Base-by-base conservation (phyloP, 1,140 invertebrate species). In the Bombus turneri region DNA sequence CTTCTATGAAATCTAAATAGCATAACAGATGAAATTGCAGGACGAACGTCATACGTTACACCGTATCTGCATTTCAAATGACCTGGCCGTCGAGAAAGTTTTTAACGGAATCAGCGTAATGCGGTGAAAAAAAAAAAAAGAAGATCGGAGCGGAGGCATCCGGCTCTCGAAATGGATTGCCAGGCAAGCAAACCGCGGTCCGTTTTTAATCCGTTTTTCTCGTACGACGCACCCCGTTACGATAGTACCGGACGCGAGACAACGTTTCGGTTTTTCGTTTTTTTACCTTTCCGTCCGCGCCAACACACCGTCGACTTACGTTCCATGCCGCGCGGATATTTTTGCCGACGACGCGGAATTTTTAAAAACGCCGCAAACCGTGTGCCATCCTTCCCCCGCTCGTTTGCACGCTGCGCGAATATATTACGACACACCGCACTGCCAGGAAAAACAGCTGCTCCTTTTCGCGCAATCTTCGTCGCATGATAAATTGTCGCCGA, bases 201-300 rank as follows among this genome's bases (percentile, higher is more conserved):
- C 66, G 34, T 34, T 68, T 68, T 68, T 68, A 68, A 68, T 68
- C 66, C 34, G 66, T 68, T 68, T 68, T 68, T 68, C 66, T 68
- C 66, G 66, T 18, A 37, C 18, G 15, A 37, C 66, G 66, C 66
- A 31, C 9, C 18, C 66, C 22, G 31, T 37, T 34, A 10, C 66
- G 31, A 68, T 68, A 68, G 3, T 34, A 37, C 18, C 18, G 31
- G 66, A 37, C 3, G 18, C 34, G 6, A 34, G 34, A 6, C 66
- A 37, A 34, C 66, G 66, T 34, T 68, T 68, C 34, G 66, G 2
- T 37, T 18, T 68, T 68, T 22, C 64, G 31, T 34, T 68, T 22
- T 34, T 34, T 68, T 18, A n/a, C 4, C 18, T n/a, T 66, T 31
- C 59, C 12, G 25, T 62, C 59, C 12, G 25, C 10, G 10, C 28